Conservation (phyloP, 2,797 vertebrate species). For the Pempheris klunzingeri region DNA sequence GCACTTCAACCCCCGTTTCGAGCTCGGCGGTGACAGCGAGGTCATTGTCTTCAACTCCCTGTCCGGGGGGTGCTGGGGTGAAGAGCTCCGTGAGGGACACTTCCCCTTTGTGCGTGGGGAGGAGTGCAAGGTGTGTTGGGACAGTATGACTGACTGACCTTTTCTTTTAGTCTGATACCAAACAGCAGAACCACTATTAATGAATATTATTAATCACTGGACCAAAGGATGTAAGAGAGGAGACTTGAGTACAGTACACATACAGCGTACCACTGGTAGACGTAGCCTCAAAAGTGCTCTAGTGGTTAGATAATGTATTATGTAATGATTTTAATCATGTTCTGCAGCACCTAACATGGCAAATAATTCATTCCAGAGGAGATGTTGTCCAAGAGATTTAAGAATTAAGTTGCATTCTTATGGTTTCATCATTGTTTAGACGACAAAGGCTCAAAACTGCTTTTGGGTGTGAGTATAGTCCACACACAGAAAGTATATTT, state of each 20-base stretch:
- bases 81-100: conserved; percentile 43
- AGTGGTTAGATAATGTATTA: too few species aligned
- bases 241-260: background rate
- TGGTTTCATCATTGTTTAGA: conserved; percentile 2
- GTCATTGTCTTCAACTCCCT: conserved; percentile 79
- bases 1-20: conserved; percentile 87
- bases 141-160: background rate
- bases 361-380: background rate
- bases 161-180: background rate
- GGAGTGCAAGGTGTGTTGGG: conserved; percentile 80
- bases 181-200: background rate
- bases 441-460: background rate
- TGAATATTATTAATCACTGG: too few species aligned
- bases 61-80: conserved; percentile 76
- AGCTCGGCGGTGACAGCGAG: background rate
- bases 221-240: background rate
- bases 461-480: background rate
- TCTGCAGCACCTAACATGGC: background rate
- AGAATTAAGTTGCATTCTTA: background rate
- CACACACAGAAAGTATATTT: background rate
- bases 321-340: background rate
- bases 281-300: too few species aligned
- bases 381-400: background rate
- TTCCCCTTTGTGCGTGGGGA: conserved; percentile 80
- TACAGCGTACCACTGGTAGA: background rate